Evolutionary conservation across 2,888 invertebrate genomes (phyloP).

Genomic region (Apodemia mormo): DNA sequence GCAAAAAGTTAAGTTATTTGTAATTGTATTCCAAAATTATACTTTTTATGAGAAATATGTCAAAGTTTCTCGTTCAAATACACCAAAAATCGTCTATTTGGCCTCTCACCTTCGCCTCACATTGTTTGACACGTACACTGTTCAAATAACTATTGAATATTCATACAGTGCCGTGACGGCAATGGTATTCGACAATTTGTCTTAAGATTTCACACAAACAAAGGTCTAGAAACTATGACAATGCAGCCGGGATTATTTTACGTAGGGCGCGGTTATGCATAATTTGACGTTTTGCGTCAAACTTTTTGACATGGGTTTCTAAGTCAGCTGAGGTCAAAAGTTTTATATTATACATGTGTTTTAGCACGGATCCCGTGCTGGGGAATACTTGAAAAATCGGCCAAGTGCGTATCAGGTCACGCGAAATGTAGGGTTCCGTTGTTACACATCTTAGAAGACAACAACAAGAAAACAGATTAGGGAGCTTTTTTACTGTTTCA

Average conservation of each 20-base stretch:
- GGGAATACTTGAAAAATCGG: too few species aligned
- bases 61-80: slow-evolving; percentile 22
- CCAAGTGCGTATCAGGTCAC: too few species aligned
- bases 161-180: slow-evolving; percentile 51
- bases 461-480: too few species aligned
- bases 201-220: slow-evolving; percentile 79
- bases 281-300: slow-evolving; percentile 44
- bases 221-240: slow-evolving; percentile 28
- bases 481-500: too few species aligned
- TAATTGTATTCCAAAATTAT: slow-evolving; percentile 12
- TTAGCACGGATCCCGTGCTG: too few species aligned
- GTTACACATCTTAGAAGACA: too few species aligned
- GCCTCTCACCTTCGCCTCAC: slow-evolving; percentile 47
- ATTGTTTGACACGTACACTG: slow-evolving; percentile 40
- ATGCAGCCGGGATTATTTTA: slow-evolving; percentile 22
- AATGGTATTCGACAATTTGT: slow-evolving; percentile 69
- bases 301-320: slow-evolving; percentile 39
- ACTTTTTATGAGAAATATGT: slow-evolving; percentile 14
- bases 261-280: slow-evolving; percentile 21
- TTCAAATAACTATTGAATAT: slow-evolving; percentile 67
- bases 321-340: slow-evolving; percentile 27
- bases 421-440: too few species aligned
- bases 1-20: not conserved
- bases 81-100: slow-evolving; percentile 29
- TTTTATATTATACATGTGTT: too few species aligned